Conservation (phyloP, 2,797 vertebrate species). For the Lacerta viridis region DNA sequence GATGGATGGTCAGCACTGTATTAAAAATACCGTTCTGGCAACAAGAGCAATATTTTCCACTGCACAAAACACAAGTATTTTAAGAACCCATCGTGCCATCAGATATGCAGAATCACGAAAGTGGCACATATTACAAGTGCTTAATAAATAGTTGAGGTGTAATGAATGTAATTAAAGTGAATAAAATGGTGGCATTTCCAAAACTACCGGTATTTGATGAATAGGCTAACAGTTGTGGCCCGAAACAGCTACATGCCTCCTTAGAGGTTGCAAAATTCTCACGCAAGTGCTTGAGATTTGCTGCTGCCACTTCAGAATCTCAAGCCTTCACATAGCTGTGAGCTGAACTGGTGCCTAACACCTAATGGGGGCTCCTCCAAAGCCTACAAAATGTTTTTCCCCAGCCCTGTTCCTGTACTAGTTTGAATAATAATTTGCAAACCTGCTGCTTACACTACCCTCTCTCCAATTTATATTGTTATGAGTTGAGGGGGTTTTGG, state of each 20-base stretch:
- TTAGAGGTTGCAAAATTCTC: background rate
- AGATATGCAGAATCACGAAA: background rate
- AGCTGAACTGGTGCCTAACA: background rate
- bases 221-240: too few relatives aligned
- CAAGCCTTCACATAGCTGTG: background rate
- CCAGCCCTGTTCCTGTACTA: background rate
- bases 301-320: background rate
- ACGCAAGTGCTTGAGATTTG: background rate
- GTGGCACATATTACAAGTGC: background rate
- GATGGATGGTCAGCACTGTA: background rate
- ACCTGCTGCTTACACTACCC: background rate
- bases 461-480: background rate
- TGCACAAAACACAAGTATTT: background rate
- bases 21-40: background rate
- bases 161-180: too few relatives aligned
- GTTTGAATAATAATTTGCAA: background rate
- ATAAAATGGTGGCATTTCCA: background rate
- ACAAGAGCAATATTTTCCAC: background rate
- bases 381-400: background rate
- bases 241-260: background rate
- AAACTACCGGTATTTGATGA: too few relatives aligned
- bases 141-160: background rate
- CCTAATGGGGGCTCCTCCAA: background rate
- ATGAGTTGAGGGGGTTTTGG: too few relatives aligned
- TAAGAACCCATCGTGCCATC: background rate